Evolutionary conservation across 1,140 invertebrate species (phyloP), one percentile per base, ranked within the genome.

Genomic region (Notospermus geniculatus): DNA sequence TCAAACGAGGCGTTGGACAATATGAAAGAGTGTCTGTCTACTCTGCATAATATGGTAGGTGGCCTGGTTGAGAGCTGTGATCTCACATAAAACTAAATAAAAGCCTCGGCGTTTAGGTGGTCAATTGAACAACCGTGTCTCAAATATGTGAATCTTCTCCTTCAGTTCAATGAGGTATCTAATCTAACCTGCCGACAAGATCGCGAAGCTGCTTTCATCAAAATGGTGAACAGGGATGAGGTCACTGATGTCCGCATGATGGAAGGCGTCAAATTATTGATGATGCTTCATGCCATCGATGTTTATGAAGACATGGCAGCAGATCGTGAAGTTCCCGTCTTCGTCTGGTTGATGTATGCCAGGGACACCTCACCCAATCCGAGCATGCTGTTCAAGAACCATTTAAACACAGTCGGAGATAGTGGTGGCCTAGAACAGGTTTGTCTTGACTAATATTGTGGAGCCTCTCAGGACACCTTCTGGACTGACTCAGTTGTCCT

Each of bases 231-330:
- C 70, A 66, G 71, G 50, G 78, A 81, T 56, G 66, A 69, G 17
- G 68, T 67, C 2, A 64, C 80, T 65, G 84, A 85, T 63, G 57
- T 82, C 17, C 73, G 77, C 29, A 67, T 84, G 19, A 78, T 84
- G 74, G 84, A 85, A 74, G 84, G 82, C 29, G 69, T 84, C 19
- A 85, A 85, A 66, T 69, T 85, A 19, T 75, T 84, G 63, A 84
- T 85, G 83, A 68, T 84, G 43, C 68, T 79, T 22, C 68, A 74
- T 46, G 75, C 77, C 2, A 69, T 83, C 28, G 70, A 80, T 46
- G 66, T 85, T 27, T 67, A 81, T 67, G 52, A 70, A 25, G 62
- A 64, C 2, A 70, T 74, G 30, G 65, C 64, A 29, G 64, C 66
- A 17, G 81, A 75, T 17, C 67, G 73, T 5, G 76, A 79, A n/a